Evolutionary conservation across 2,888 invertebrate genomes (phyloP).

Genomic region (Meloe dianella): DNA sequence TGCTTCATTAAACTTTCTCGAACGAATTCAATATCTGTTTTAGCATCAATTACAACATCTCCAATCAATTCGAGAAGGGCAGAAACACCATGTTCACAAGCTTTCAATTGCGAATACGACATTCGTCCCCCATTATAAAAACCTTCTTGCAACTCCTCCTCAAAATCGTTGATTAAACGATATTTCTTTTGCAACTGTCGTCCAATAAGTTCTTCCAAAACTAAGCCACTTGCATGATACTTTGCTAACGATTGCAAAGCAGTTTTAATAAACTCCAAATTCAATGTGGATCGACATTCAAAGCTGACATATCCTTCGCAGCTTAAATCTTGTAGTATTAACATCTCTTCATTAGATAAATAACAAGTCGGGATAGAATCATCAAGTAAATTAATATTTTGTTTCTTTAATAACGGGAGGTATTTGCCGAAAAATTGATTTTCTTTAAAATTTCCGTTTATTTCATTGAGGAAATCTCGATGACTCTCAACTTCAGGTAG

Average conservation of each 20-base stretch:
- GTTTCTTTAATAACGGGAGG: too few relatives aligned
- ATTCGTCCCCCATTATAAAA: constrained; percentile 52
- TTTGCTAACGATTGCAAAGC: constrained; percentile 43
- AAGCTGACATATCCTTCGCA: constrained; percentile 43
- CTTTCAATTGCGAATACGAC: constrained; percentile 49
- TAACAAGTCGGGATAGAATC: constrained; percentile 42
- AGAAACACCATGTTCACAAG: constrained; percentile 51
- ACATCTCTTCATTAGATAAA: constrained; percentile 44
- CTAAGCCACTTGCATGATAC: constrained; percentile 49
- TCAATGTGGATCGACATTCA: constrained; percentile 33
- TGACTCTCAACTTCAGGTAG: constrained; percentile 63
- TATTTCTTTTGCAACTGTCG: constrained; percentile 28
- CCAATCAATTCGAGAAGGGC: constrained; percentile 38
- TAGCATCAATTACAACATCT: constrained; percentile 20
- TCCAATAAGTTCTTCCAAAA: constrained; percentile 50
- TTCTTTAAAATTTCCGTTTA: constrained; percentile 62
- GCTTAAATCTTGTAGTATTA: constrained; percentile 56
- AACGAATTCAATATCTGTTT: constrained; percentile 30
- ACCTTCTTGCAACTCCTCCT: constrained; percentile 52
- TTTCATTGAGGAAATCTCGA: constrained; percentile 60
- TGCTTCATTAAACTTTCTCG: constrained; percentile 30
- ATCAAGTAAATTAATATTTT: too few relatives aligned
- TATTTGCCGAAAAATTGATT: constrained; percentile 51
- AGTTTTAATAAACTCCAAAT: constrained; percentile 37
- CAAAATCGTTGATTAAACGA: constrained; percentile 32